Evolutionary conservation across 2,113 vertebrate genomes (phyloP).

Genomic region (Tursiops truncatus): DNA sequence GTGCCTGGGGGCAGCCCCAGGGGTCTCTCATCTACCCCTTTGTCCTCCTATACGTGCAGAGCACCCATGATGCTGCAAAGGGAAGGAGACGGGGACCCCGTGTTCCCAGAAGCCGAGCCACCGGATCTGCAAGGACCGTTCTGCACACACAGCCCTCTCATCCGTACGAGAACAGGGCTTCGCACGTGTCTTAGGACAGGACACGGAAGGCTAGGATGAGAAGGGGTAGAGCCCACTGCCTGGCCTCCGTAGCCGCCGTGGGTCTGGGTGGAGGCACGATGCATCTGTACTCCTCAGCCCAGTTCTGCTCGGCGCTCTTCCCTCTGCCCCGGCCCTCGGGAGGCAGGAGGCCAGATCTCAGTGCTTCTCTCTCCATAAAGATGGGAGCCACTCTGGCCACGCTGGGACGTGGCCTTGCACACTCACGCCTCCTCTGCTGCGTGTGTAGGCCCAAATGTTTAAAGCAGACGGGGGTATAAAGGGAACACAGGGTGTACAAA

Average conservation of each 20-base stretch:
- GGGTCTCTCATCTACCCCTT: neutral
- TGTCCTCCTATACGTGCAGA: no score
- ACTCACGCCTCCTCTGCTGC: neutral
- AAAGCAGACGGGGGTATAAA: neutral
- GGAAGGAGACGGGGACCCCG: neutral
- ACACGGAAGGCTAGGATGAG: no score
- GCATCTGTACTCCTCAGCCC: neutral
- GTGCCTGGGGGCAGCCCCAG: fast-evolving
- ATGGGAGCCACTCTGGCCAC: neutral
- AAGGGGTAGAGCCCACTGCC: neutral
- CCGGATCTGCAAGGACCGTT: neutral
- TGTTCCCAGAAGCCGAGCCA: no score
- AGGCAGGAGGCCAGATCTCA: no score
- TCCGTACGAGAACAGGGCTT: neutral
- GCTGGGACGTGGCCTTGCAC: neutral
- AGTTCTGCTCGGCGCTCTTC: fast-evolving
- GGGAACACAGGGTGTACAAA: no score
- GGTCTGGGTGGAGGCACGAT: no score
- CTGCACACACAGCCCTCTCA: fast-evolving
- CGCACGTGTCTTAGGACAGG: neutral
- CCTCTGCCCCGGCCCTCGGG: no score
- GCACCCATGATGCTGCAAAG: neutral
- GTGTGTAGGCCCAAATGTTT: neutral
- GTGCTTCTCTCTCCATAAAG: no score
- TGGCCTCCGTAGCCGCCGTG: no score